Evolutionary conservation across 1,140 invertebrate species (phyloP).

Genomic region (Drosophila sechellia): DNA sequence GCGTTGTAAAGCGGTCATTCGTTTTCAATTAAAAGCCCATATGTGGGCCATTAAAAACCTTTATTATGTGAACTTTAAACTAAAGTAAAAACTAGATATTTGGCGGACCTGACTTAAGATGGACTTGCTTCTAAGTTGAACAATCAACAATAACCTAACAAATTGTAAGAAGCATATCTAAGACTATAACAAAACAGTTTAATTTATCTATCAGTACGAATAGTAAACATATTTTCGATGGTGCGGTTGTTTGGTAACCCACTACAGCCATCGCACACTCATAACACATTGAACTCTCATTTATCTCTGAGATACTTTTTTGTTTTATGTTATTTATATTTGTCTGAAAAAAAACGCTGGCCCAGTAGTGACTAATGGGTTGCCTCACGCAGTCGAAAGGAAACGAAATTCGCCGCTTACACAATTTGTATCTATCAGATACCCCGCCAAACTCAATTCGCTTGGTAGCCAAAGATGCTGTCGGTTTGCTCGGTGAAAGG

Average conservation of each 20-base stretch:
- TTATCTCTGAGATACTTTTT: conserved; percentile 31
- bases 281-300: conserved; percentile 20
- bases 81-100: no score
- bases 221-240: conserved; percentile 3
- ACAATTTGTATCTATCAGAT: conserved; percentile 64
- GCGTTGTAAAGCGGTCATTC: no score
- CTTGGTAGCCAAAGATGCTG: conserved; percentile 5
- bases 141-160: no score
- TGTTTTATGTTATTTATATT: conserved; percentile 3
- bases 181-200: not conserved
- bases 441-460: conserved; percentile 29
- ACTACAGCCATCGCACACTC: not conserved
- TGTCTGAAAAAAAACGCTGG: conserved; percentile 22
- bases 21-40: no score
- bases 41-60: no score
- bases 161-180: no score
- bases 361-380: conserved; percentile 62
- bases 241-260: not conserved
- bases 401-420: conserved; percentile 56
- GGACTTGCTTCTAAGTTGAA: no score
- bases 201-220: not conserved
- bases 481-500: conserved; percentile 57
- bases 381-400: conserved; percentile 53
- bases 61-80: no score
- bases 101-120: no score